Evolutionary conservation across 2,888 invertebrate species (phyloP).

Genomic region (Seira sanloemensis): DNA sequence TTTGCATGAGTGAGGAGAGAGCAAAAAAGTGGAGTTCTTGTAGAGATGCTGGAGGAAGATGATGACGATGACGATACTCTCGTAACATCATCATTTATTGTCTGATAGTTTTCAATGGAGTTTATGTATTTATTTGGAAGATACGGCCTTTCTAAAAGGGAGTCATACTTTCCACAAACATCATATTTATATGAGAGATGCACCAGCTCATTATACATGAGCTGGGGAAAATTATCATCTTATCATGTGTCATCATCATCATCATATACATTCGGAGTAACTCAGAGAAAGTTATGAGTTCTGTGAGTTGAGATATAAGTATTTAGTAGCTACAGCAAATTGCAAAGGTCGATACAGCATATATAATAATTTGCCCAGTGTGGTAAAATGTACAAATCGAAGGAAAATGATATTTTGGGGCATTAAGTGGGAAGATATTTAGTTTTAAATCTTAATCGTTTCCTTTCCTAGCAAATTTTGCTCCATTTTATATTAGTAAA

Average conservation of each 20-base stretch:
- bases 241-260: constrained; percentile 14
- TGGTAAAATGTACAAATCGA: too few species aligned
- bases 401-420: too few species aligned
- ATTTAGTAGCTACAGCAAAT: too few species aligned
- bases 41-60: constrained; percentile 20
- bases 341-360: too few species aligned
- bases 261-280: too few species aligned
- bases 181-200: neutral
- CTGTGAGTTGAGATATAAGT: too few species aligned
- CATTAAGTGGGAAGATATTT: too few species aligned
- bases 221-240: constrained; percentile 5
- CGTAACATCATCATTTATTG: constrained; percentile 47
- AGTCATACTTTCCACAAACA: constrained; percentile 22
- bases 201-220: constrained; percentile 27
- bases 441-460: too few species aligned
- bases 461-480: too few species aligned
- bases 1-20: constrained; percentile 51
- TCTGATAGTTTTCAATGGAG: constrained; percentile 41
- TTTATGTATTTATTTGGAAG: constrained; percentile 29
- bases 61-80: constrained; percentile 34
- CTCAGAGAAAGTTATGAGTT: too few species aligned
- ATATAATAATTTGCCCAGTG: too few species aligned
- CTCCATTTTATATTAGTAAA: too few species aligned
- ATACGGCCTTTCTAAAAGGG: constrained; percentile 11
- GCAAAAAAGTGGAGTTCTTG: constrained; percentile 52